Base-by-base conservation (phyloP, 2,797 vertebrate species). In the Nyctibius grandis region DNA sequence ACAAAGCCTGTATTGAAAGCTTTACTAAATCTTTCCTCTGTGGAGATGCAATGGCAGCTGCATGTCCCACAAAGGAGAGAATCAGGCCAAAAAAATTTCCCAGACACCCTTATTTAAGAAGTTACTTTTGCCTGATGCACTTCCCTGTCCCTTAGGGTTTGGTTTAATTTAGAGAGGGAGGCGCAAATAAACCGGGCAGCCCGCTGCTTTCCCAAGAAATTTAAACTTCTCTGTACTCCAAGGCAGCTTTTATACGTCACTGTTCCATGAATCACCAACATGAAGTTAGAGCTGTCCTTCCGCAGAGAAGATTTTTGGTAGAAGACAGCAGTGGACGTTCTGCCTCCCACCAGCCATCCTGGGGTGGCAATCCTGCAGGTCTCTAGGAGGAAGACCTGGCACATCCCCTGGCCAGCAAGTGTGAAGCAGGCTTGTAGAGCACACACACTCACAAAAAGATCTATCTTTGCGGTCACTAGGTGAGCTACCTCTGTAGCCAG, bases 251-350 rank as follows among this genome's bases (percentile, higher is more conserved):
- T 67, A 25, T 63, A 67, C 25, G 40, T 77, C 28, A 5, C 15
- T 9, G 12, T 56, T 59, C 48, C 10, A 0, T 26, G n/a, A 48
- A 16, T 54, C 0, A 0, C 34, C n/a, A 38, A 11, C 8, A 12
- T 0, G 0, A 61, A 50, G 29, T 18, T 5, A 14, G 45, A 67
- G 29, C 51, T 60, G 60, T 22, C 40, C 40, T 60, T 79, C 29
- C 51, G 23, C 56, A 21, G 77, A 18, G 12, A 8, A 16, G n/a
- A 42, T 42, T 48, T 42, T 16, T 40, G 44, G 19, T 34, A 33
- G 12, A 53, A 51, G 48, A 7, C 33, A 11, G 42, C 50, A 22
- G 19, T 3, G 10, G 53, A 53, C 38, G 31, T 64, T 28, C 29
- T 28, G 48, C 69, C 38, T 45, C 68, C 64, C 38, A 6, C 26